phyloP scores from a whole-genome alignment of 1,140 invertebrate genomes.

The Brachionus manjavacas region DNA sequence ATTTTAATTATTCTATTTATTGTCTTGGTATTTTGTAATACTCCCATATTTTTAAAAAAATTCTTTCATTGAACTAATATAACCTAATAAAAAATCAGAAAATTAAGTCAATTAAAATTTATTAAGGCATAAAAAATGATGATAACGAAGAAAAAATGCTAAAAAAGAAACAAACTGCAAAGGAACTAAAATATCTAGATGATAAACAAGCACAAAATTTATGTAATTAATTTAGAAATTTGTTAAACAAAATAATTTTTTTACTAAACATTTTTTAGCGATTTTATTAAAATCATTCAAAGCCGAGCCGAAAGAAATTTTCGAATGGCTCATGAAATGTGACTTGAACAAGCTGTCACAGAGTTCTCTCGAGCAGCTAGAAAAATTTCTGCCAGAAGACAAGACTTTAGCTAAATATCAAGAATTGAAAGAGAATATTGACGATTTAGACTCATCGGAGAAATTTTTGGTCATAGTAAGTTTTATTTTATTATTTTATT shows the following conservation, averaged over 20 bases:
- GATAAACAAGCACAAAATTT: constrained; percentile 88
- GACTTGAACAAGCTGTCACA: constrained; percentile 76
- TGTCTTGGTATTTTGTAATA: no score
- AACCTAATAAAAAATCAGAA: no score
- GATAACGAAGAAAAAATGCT: constrained; percentile 52
- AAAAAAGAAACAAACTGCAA: constrained; percentile 73
- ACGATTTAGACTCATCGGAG: constrained; percentile 83
- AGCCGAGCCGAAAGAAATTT: constrained; percentile 77
- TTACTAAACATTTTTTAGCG: not conserved
- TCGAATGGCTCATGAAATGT: constrained; percentile 73
- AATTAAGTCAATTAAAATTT: no score
- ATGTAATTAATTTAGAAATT: constrained; percentile 51
- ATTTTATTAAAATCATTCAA: constrained; percentile 75
- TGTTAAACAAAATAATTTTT: not conserved
- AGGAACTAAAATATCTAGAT: constrained; percentile 84
- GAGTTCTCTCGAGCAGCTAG: constrained; percentile 73
- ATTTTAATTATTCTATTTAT: no score
- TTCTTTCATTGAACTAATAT: no score
- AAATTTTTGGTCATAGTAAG: constrained; percentile 87
- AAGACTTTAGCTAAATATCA: constrained; percentile 79
- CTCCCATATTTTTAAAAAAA: no score
- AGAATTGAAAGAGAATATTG: constrained; percentile 70
- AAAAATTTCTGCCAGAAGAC: constrained; percentile 77
- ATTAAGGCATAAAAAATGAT: no score
- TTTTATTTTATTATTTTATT: not conserved